phyloP scores from a whole-genome alignment of 2,797 vertebrate genomes.

The Austrolebias charrua region DNA sequence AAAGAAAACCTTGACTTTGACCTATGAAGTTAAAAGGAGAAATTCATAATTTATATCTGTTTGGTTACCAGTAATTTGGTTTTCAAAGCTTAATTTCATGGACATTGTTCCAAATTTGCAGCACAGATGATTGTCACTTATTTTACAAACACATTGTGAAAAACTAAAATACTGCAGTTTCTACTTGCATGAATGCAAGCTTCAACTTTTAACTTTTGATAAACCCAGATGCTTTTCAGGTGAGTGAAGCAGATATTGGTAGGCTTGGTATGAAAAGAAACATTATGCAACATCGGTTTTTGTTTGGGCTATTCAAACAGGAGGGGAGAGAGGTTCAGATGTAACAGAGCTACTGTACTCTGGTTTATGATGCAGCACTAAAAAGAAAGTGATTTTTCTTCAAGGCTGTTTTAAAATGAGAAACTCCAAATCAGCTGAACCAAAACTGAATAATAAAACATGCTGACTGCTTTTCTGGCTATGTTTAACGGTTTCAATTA shows the following conservation, averaged over 20 bases:
- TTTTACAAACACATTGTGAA: neutral
- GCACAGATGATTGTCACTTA: neutral
- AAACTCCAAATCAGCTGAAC: too few species aligned
- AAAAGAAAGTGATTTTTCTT: slow-evolving; percentile 4
- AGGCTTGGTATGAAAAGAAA: slow-evolving; percentile 50
- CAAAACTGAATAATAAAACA: too few species aligned
- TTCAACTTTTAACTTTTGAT: slow-evolving; percentile 9
- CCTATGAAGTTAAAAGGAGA: too few species aligned
- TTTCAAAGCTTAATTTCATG: neutral
- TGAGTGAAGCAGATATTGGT: slow-evolving; percentile 49
- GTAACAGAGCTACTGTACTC: neutral
- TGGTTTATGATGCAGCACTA: neutral
- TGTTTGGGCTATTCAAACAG: slow-evolving; percentile 32
- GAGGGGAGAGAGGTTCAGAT: slow-evolving; percentile 17
- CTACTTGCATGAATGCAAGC: slow-evolving; percentile 2
- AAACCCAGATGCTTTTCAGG: slow-evolving; percentile 40
- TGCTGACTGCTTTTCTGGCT: too few species aligned
- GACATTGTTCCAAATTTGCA: neutral
- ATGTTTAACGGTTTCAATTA: neutral
- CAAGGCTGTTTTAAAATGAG: neutral
- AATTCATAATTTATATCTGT: neutral
- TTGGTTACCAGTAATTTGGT: neutral
- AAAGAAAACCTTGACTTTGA: too few species aligned
- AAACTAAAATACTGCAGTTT: slow-evolving; percentile 4
- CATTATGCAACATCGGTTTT: slow-evolving; percentile 61